These are phyloP conservation scores for Argyra leucocephala DNA, from an alignment of 2,888 invertebrate genomes.

Conservation along the genomic window DNA sequence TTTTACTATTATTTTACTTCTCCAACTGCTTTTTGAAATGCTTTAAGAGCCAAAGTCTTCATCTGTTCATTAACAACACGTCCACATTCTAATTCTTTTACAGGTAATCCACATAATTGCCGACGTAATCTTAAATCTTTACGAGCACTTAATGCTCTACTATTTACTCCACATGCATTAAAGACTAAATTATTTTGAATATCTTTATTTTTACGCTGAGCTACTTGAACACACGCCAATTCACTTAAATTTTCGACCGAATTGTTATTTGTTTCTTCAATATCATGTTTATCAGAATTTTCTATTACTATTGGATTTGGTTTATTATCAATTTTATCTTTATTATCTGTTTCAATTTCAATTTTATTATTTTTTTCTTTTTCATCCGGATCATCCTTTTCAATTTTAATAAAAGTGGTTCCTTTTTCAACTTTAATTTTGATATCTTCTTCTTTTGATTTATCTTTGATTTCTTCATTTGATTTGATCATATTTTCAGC, in stretches of 20 bases:
- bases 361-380: conserved; percentile 13
- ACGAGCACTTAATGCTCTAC: conserved; percentile 69
- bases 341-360: conserved; percentile 29
- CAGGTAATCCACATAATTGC: conserved; percentile 59
- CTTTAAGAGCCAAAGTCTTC: conserved; percentile 35
- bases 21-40: conserved; percentile 34
- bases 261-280: not conserved
- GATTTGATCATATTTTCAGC: conserved; percentile 25
- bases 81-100: conserved; percentile 49
- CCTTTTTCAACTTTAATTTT: conserved; percentile 37
- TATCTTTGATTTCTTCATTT: conserved; percentile 20
- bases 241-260: not conserved
- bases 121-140: conserved; percentile 65
- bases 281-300: conserved; percentile 9
- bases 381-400: conserved; percentile 17
- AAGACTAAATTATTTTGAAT: conserved; percentile 55
- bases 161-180: conserved; percentile 64
- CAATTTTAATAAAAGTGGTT: conserved; percentile 24
- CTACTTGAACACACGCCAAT: conserved; percentile 50
- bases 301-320: conserved; percentile 27
- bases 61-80: conserved; percentile 35
- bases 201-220: conserved; percentile 51
- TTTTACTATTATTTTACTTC: conserved; percentile 8
- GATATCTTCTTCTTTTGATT: conserved; percentile 25
- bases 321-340: conserved; percentile 33